Percentiles rank a stretch among this genome's conserved stretches.
Conservation (phyloP, 2,888 invertebrate genomes). For the Agriopis marginaria region DNA sequence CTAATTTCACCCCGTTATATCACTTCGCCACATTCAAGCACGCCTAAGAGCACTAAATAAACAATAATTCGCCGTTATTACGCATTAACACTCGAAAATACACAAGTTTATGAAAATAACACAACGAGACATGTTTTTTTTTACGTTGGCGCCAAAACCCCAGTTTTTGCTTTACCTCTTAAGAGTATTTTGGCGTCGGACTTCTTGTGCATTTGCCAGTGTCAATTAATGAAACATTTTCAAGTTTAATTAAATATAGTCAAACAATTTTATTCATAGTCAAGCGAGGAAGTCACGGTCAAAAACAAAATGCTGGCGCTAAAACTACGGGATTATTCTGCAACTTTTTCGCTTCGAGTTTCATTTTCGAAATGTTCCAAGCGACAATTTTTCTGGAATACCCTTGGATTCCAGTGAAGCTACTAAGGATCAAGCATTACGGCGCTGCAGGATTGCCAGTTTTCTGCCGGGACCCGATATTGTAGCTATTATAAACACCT, state of each 20-base stretch:
- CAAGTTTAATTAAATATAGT: too few species aligned
- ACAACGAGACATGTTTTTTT: neutral
- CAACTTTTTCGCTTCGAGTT: constrained; percentile 12
- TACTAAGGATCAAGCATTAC: constrained; percentile 55
- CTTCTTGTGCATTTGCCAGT: too few species aligned
- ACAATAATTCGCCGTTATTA: too few species aligned
- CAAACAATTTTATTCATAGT: too few species aligned
- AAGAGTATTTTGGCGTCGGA: too few species aligned
- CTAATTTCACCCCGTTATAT: too few species aligned
- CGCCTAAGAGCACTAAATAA: too few species aligned
- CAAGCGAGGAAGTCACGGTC: too few species aligned
- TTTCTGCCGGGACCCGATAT: constrained; percentile 45
- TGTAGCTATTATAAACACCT: constrained; percentile 56
- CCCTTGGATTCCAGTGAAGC: constrained; percentile 51
- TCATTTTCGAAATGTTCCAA: constrained; percentile 47
- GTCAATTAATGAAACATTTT: too few species aligned
- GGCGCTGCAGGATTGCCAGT: constrained; percentile 53
- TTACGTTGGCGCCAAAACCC: neutral
- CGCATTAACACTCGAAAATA: neutral
- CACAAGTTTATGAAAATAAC: neutral
- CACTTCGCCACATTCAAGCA: too few species aligned
- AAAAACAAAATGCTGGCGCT: neutral
- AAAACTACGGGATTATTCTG: neutral
- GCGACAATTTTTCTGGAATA: constrained; percentile 48
- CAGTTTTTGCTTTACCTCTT: neutral